Base-by-base conservation (phyloP, 2,113 vertebrate genomes). In the Lepisosteus osseus region DNA sequence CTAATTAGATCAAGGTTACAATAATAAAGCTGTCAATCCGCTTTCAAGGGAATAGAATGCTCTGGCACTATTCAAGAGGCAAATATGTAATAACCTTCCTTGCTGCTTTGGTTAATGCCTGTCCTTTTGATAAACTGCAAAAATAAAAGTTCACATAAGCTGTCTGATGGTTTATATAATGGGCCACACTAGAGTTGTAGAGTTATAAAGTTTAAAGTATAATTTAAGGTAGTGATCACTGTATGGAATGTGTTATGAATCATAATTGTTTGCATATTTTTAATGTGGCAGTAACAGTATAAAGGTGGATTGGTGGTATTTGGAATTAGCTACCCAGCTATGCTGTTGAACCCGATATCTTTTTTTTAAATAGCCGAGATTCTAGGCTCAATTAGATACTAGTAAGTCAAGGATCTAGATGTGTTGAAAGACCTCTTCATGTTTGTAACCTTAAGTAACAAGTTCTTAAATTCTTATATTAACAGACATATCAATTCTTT, bases 31-130 rank as follows among this genome's bases (percentile, higher is more conserved):
- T 72, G 62, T 14, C 64, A 66, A 47, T 66, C 43, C n/a, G n/a
- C 41, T 73, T 41, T 7, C 12, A 15, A 45, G 64, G 73, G 54
- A 76, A 17, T n/a, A 45, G 9, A 75, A n/a, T 41, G 3, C 54
- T 56, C 6, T 76, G 71, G 61, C 69, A 71, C 17, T 41, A 45
- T 63, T 72, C 63, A 65, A 69, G 42, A 44, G 72, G 62, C 61
- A 57, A 63, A 76, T 64, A 70, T 7, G 12, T 0, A 41, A 43
- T 43, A 3, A 43, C 57, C n/a, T 62, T 6, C n/a, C 43, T 8
- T 4, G 9, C 7, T 54, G 42, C 13, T 44, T 47, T 9, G n/a
- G 14, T 3, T 66, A 6, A 44, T 51, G 47, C 9, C 5, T 40
- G 13, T 47, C 29, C 29, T 29, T 29, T 29, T 29, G 29, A 29